Evolutionary conservation across 2,113 vertebrate genomes (phyloP).

Genomic region (Macrotus californicus): DNA sequence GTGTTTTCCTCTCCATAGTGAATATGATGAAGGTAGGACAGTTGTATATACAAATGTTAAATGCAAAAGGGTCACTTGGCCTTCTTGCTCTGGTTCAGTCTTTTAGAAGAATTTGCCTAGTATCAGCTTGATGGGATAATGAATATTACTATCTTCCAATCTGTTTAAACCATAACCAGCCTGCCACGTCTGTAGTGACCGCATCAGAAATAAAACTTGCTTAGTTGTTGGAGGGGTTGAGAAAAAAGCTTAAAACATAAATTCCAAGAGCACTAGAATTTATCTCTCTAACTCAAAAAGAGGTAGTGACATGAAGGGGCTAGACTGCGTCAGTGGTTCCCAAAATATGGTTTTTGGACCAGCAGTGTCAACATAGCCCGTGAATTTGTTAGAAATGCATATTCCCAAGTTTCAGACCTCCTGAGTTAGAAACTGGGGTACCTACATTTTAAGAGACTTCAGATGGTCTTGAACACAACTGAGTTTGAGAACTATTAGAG

Average conservation of each 20-base stretch:
- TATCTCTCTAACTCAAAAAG: not conserved
- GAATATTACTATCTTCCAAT: not conserved
- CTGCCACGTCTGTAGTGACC: not conserved
- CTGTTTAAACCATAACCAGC: not conserved
- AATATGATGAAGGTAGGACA: not conserved
- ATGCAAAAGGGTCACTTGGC: not conserved
- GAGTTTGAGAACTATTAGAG: not conserved
- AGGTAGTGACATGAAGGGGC: not conserved
- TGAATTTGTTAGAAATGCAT: not conserved
- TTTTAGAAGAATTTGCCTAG: not conserved
- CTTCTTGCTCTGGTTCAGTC: not conserved
- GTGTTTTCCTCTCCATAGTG: not conserved
- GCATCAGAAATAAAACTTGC: not conserved
- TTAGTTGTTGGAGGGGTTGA: not conserved
- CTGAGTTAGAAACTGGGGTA: not conserved
- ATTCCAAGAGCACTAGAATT: not conserved
- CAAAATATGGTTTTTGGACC: not conserved
- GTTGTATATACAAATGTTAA: not conserved
- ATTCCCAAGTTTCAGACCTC: not conserved
- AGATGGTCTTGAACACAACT: not conserved
- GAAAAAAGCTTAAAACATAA: not conserved
- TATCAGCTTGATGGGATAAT: not conserved
- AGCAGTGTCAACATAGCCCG: not conserved
- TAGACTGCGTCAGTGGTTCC: not conserved
- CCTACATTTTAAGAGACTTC: not conserved